Evolutionary conservation across 2,797 vertebrate species (phyloP).

Genomic region (Poeciliopsis gracilis): DNA sequence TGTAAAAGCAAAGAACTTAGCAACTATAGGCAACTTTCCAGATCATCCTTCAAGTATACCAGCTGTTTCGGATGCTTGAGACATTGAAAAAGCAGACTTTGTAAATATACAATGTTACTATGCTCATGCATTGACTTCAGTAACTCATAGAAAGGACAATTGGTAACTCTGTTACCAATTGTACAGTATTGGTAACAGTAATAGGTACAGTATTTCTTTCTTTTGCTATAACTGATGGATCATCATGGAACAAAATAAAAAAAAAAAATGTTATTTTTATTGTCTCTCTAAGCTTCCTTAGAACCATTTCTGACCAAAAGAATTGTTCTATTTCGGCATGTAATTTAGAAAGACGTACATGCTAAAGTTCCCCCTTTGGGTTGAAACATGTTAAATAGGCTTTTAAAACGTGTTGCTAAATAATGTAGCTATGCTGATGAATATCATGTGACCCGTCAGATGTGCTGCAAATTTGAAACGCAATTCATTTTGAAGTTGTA

Average conservation of each 20-base stretch:
- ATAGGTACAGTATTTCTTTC: slow-evolving; percentile 59
- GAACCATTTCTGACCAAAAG: slow-evolving; percentile 56
- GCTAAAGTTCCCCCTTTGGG: slow-evolving; percentile 40
- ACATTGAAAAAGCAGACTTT: slow-evolving; percentile 48
- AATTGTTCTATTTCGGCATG: slow-evolving; percentile 41
- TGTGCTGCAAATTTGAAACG: slow-evolving; percentile 41
- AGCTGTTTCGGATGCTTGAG: slow-evolving; percentile 29
- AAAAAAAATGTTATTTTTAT: slow-evolving; percentile 61
- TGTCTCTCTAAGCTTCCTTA: slow-evolving; percentile 38
- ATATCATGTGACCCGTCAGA: slow-evolving; percentile 36
- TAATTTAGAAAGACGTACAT: slow-evolving; percentile 54
- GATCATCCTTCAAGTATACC: slow-evolving; percentile 57
- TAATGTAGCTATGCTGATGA: slow-evolving; percentile 41
- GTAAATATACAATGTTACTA: slow-evolving; percentile 65
- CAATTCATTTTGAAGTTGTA: slow-evolving; percentile 25
- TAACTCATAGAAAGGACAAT: slow-evolving; percentile 64
- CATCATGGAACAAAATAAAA: too few species aligned
- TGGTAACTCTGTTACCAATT: slow-evolving; percentile 62
- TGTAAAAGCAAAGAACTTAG: slow-evolving; percentile 46
- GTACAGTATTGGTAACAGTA: too few species aligned
- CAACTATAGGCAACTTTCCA: slow-evolving; percentile 48
- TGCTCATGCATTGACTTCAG: slow-evolving; percentile 53
- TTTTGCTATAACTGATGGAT: slow-evolving; percentile 63
- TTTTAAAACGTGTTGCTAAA: slow-evolving; percentile 53
- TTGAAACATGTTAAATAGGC: slow-evolving; percentile 47